Evolutionary conservation across 2,797 vertebrate genomes (phyloP).

Genomic region (Choloepus didactylus): DNA sequence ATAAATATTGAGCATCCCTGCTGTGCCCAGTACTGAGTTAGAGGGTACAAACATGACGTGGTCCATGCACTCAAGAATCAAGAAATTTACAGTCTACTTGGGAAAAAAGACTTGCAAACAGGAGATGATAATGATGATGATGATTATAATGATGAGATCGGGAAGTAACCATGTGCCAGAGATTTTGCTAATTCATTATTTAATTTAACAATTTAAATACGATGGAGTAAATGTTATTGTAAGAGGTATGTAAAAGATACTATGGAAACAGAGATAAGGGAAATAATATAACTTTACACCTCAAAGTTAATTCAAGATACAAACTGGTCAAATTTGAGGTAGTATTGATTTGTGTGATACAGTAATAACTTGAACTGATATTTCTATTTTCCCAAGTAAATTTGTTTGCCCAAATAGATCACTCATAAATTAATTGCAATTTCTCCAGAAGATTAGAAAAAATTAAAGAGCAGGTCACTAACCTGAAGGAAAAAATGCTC

Average conservation of each 20-base stretch:
- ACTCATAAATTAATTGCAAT: conserved; percentile 40
- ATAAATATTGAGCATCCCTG: not conserved
- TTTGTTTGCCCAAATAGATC: not conserved
- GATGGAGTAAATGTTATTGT: not conserved
- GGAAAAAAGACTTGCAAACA: not conserved
- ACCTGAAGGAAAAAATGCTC: not conserved
- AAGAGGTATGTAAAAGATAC: not conserved
- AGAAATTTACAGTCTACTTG: not conserved
- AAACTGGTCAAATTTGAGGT: not conserved
- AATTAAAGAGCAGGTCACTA: conserved; percentile 7
- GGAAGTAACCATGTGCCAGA: not conserved
- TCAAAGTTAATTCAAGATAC: not conserved
- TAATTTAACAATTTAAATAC: not conserved
- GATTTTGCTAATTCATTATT: not conserved
- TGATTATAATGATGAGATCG: not conserved
- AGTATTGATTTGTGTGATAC: not conserved
- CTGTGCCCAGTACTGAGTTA: not conserved
- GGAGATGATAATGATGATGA: not conserved
- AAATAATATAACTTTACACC: not conserved
- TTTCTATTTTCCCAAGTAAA: conserved; percentile 49
- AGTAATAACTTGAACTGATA: not conserved
- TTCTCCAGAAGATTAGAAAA: conserved; percentile 28
- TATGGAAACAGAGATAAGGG: not conserved
- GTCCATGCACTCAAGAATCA: not conserved
- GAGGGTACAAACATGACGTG: not conserved